Percentiles rank a stretch among this genome's conserved stretches.
Conservation (phyloP, 2,888 invertebrate genomes). For the Cremastobaeus sp. region DNA sequence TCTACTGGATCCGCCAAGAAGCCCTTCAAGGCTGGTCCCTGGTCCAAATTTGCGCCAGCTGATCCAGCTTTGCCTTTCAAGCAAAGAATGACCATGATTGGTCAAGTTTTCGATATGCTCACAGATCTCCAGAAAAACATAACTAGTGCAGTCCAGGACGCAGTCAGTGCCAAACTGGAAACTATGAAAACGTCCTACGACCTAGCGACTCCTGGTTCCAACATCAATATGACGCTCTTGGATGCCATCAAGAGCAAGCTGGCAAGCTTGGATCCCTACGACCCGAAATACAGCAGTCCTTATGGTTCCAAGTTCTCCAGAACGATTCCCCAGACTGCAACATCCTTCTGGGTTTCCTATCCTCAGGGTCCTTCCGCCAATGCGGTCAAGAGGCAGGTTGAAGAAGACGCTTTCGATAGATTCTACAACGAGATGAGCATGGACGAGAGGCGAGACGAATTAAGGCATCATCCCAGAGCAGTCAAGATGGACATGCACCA, state of each 20-base stretch:
- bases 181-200: constrained; percentile 8
- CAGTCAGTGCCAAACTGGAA: constrained; percentile 23
- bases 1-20: constrained; percentile 61
- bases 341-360: constrained; percentile 68
- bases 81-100: constrained; percentile 70
- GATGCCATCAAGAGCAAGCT: constrained; percentile 71
- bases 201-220: constrained; percentile 21
- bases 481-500: constrained; percentile 75
- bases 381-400: constrained; percentile 62
- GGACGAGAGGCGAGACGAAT: constrained; percentile 22
- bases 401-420: constrained; percentile 45
- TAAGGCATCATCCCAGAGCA: constrained; percentile 63
- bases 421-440: constrained; percentile 25
- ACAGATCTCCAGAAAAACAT: constrained; percentile 72
- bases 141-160: constrained; percentile 60
- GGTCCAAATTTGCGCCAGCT: constrained; percentile 65
- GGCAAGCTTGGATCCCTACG: constrained; percentile 51
- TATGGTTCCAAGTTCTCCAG: constrained; percentile 51
- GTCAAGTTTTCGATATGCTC: constrained; percentile 75
- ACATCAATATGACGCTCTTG: constrained; percentile 66
- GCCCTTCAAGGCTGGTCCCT: constrained; percentile 64
- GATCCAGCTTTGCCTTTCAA: constrained; percentile 71
- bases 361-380: constrained; percentile 43
- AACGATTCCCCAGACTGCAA: constrained; percentile 57
- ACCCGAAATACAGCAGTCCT: background rate